Conservation (phyloP, 1,140 invertebrate species). For the Heliconius melpomene region DNA sequence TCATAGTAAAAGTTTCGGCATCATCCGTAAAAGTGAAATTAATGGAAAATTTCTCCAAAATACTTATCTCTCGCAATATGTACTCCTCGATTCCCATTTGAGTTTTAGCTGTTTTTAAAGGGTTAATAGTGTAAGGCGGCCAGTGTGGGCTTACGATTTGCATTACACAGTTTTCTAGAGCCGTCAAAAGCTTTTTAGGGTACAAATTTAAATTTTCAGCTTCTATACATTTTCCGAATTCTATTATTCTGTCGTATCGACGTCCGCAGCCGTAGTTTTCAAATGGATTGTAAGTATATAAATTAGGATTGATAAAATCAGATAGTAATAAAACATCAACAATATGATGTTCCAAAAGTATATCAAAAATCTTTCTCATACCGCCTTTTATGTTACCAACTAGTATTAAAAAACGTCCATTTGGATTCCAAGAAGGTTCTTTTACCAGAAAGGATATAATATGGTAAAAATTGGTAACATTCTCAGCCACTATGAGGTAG, state of each 20-base stretch:
- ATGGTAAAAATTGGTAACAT: slow-evolving; percentile 25
- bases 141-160: slow-evolving; percentile 45
- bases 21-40: slow-evolving; percentile 47
- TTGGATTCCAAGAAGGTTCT: slow-evolving; percentile 45
- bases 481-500: slow-evolving; percentile 39
- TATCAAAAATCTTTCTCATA: slow-evolving; percentile 41
- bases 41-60: slow-evolving; percentile 53
- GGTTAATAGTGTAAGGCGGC: slow-evolving; percentile 54
- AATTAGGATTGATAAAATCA: slow-evolving; percentile 32
- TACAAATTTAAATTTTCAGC: slow-evolving; percentile 40
- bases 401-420: slow-evolving; percentile 43
- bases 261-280: slow-evolving; percentile 54
- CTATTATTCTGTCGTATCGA: slow-evolving; percentile 42
- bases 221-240: slow-evolving; percentile 40
- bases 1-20: slow-evolving; percentile 45
- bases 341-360: slow-evolving; percentile 44
- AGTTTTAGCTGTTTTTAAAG: not conserved
- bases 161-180: slow-evolving; percentile 49
- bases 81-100: slow-evolving; percentile 54
- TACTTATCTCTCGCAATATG: slow-evolving; percentile 44
- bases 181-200: slow-evolving; percentile 44
- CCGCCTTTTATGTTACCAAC: slow-evolving; percentile 23
- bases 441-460: slow-evolving; percentile 29
- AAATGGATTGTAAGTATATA: slow-evolving; percentile 59
- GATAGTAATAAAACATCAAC: slow-evolving; percentile 48